These are phyloP conservation scores for Lucilia cuprina DNA, from an alignment of 1,140 invertebrate species.

Conservation along the genomic window DNA sequence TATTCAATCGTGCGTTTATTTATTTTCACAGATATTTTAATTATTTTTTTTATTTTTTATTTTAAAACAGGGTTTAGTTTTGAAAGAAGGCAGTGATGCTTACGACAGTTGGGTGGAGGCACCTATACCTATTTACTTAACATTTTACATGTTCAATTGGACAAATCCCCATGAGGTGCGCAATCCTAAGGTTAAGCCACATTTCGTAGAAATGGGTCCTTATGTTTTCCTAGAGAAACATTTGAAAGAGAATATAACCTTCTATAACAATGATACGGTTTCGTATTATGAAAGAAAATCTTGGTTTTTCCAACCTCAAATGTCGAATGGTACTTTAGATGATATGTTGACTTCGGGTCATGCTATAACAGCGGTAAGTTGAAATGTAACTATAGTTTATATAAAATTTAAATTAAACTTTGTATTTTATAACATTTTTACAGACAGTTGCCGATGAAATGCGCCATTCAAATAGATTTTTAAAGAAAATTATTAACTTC, in stretches of 20 bases:
- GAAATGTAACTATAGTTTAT: not conserved
- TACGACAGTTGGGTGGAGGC: constrained; percentile 76
- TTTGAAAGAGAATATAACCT: constrained; percentile 69
- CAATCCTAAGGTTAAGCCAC: constrained; percentile 67
- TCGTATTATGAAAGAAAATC: constrained; percentile 78
- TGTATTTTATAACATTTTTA: constrained; percentile 43
- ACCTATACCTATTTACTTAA: constrained; percentile 79
- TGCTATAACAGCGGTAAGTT: constrained; percentile 76
- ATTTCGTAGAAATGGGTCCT: constrained; percentile 72
- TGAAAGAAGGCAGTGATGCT: constrained; percentile 68
- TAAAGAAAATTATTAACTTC: constrained; percentile 66
- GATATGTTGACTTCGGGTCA: constrained; percentile 82
- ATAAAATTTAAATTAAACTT: not conserved
- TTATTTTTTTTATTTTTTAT: constrained; percentile 16
- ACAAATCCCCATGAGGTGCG: constrained; percentile 75
- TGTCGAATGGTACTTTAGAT: constrained; percentile 75
- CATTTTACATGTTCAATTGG: constrained; percentile 84
- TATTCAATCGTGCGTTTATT: not conserved
- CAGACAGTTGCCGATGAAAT: constrained; percentile 72
- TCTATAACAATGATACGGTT: constrained; percentile 81
- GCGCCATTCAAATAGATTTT: constrained; percentile 60
- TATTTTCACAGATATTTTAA: not conserved
- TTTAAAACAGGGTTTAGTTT: constrained; percentile 67
- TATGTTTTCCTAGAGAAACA: constrained; percentile 71
- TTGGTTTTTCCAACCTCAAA: constrained; percentile 76